Base-by-base conservation (phyloP, 2,113 vertebrate genomes). In the Myodes glareolus region DNA sequence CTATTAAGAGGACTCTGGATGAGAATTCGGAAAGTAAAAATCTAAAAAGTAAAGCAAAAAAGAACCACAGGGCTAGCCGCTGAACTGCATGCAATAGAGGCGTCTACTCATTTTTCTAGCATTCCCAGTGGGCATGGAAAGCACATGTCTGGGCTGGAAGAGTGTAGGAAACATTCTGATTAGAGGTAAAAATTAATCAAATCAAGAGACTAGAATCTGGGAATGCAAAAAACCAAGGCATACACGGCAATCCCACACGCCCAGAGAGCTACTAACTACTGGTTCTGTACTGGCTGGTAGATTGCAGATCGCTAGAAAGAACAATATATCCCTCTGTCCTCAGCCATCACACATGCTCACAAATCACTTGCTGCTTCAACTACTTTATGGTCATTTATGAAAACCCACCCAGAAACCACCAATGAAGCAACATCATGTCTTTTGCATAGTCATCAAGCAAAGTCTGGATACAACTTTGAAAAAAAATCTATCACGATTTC, bases 381-480 rank as follows among this genome's bases (percentile, higher is more conserved):
- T 94, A 67, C 50, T 81, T 89, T 84, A 94, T 94, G 52, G 50
- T 86, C 68, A 47, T 88, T n/a, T 96, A 70, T 88, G 82, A 96
- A 98, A 96, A 86, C 52, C 77, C 42, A 73, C n/a, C 45, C 39
- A 86, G 65, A 90, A 95, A 93, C 36, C 63, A 5, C 72, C 92
- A 81, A 73, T 84, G 88, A 92, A 52, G 36, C 25, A 63, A 63
- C 29, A 17, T 68, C 77, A 39, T 47, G 0, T 16, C 91, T 95
- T 98, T 85, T 88, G 61, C 86, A 94, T 33, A 94, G 80, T 7
- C 70, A 29, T 65, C 14, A 76, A 92, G 25, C 63, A 50, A 88
- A 81, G 68, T 61, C 63, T 61, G 84, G 93, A 73, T 19, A 90
- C 72, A 88, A 92, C 25, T 88, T 85, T 88, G 63, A 95, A 97